Evolutionary conservation across 2,888 invertebrate species (phyloP).

Genomic region (Craniophora ligustri): DNA sequence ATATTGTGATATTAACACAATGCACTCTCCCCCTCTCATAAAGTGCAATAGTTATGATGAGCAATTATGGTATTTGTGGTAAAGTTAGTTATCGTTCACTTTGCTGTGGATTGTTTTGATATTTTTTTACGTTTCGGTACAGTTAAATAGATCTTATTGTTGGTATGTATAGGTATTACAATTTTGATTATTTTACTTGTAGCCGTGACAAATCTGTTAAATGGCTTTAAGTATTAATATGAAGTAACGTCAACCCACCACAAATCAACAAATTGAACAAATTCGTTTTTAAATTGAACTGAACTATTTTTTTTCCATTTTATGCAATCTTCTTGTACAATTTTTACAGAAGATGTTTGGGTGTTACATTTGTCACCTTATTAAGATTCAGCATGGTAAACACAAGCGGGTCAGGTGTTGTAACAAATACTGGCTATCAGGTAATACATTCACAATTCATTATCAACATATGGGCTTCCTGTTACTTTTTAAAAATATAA

Average conservation of each 20-base stretch:
- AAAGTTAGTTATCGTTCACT: slow-evolving; percentile 27
- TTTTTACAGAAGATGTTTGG: neutral
- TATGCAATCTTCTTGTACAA: neutral
- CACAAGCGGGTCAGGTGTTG: slow-evolving; percentile 38
- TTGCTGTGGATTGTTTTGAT: slow-evolving; percentile 22
- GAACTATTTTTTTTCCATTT: neutral
- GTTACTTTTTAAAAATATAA: no score
- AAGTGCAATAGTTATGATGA: slow-evolving; percentile 50
- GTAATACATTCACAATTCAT: slow-evolving; percentile 29
- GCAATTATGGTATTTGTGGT: slow-evolving; percentile 50
- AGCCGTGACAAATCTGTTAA: slow-evolving; percentile 29
- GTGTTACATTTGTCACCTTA: slow-evolving; percentile 5
- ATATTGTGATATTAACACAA: slow-evolving; percentile 88
- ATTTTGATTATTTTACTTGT: slow-evolving; percentile 65
- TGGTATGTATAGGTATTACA: slow-evolving; percentile 67
- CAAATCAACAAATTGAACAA: neutral
- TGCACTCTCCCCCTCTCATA: slow-evolving; percentile 72
- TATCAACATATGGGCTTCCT: slow-evolving; percentile 46
- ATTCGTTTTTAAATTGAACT: neutral
- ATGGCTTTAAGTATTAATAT: slow-evolving; percentile 27
- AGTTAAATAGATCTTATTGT: slow-evolving; percentile 74
- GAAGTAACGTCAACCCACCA: no score
- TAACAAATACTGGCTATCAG: slow-evolving; percentile 25
- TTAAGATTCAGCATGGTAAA: slow-evolving; percentile 22
- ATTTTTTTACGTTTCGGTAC: slow-evolving; percentile 62